Evolutionary conservation across 1,140 invertebrate genomes (phyloP), one percentile per base, ranked within the genome.

Genomic region (Apis dorsata): DNA sequence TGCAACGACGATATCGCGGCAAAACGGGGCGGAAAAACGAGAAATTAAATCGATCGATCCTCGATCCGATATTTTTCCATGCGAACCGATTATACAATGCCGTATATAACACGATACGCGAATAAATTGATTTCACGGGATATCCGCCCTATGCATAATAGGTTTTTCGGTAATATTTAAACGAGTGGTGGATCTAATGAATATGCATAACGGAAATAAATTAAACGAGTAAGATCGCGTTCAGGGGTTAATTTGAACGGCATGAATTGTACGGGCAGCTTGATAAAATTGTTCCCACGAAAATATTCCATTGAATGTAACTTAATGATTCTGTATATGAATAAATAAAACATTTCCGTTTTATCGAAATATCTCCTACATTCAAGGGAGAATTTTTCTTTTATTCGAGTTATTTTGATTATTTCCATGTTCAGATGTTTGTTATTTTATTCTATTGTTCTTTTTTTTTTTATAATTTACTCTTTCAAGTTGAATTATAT

Each of bases 151-250:
- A 10, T n/a, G 34, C 21, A 19, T 59, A 70, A 70, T 79, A 79
- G 34, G 34, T 69, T 68, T 59, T 69, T 49, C 74, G 49, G 49
- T 59, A 66, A 62, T 17, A 24, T 21, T 53, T 59, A 17, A 19
- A 59, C 9, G 15, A 28, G n/a, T n/a, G 53, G 8, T 9, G 4
- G 7, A 62, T 11, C 24, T 59, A 28, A 72, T 79, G 68, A 79
- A 79, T 79, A 79, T 79, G 57, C 49, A 72, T 21, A 62, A 60
- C 0, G 72, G 53, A 72, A 79, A 72, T 79, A 72, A 79, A 79
- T 62, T 13, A 71, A 79, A 79, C 68, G 57, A 60, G 57, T 79
- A 79, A 79, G 78, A 60, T 62, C 17, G 49, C 24, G 17, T 60
- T 12, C 10, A 17, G 44, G 3, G 24, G 55, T 79, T 24, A 79